Percentiles rank a stretch among this genome's conserved stretches.
Evolutionary conservation across 2,797 vertebrate genomes (phyloP).

Genomic region (Ficedula albicollis): DNA sequence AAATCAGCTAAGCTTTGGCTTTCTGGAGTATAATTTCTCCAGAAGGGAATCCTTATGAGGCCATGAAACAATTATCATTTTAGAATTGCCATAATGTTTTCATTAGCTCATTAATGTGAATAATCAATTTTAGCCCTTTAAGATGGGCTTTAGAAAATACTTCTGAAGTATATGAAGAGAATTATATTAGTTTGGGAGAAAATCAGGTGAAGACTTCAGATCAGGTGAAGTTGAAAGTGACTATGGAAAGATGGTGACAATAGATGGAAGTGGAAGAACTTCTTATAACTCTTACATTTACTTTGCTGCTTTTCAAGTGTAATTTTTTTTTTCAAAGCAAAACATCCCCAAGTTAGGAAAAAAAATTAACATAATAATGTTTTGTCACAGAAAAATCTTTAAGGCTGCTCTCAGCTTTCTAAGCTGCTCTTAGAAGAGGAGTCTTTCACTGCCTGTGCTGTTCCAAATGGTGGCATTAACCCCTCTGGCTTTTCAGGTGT

Average conservation of each 20-base stretch:
- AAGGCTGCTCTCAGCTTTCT: background rate
- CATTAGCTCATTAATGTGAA: background rate
- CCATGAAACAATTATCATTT: background rate
- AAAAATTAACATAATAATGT: background rate
- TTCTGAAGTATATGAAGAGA: background rate
- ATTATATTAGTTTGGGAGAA: background rate
- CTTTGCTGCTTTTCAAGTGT: background rate
- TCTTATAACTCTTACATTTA: background rate
- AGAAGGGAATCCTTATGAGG: background rate
- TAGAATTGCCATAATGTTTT: background rate
- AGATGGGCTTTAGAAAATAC: background rate
- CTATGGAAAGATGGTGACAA: background rate
- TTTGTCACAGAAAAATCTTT: background rate
- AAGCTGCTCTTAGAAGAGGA: background rate
- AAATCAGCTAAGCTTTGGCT: background rate
- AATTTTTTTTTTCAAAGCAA: background rate
- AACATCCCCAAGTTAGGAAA: background rate
- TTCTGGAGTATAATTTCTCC: background rate
- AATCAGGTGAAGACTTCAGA: background rate
- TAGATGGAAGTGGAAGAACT: background rate
- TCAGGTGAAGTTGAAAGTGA: background rate
- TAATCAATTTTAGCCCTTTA: background rate
- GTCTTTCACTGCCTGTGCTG: background rate
- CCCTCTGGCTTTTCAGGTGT: background rate
- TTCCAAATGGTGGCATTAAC: background rate